Base-by-base conservation (phyloP, 2,888 invertebrate genomes). In the Byasa hedistus region DNA sequence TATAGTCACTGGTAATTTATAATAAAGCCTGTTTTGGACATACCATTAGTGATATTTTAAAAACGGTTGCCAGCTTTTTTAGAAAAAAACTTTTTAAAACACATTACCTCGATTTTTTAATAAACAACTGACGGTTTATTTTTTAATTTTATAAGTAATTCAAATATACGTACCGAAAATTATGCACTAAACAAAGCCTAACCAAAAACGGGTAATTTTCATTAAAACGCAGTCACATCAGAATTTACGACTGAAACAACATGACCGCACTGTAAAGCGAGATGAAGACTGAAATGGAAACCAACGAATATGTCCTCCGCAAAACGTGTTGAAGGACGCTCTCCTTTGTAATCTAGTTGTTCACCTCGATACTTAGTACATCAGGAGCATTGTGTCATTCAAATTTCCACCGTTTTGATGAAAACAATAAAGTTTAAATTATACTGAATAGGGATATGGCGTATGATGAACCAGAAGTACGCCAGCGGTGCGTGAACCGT, bases 401-500 rank as follows among this genome's bases (percentile, higher is more conserved):
- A 64, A 73, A 65, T 22, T 69, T 66, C 32, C 65, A 66, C 54
- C 65, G 1, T 75, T 39, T 52, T 19, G n/a, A 19, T 8, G 5
- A 24, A 39, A 68, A 19, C 17, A 21, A 75, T 79, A 85, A 74
- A 75, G 81, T 71, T 72, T 65, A 72, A 73, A 78, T 72, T 85
- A 70, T 71, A 70, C 64, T 70, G 67, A 64, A 69, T 3, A 65
- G 60, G 21, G 66, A 61, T 70, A 70, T 77, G 79, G 79, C 78
- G 80, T 79, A 84, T 81, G 81, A 83, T 78, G 81, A 81, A 78
- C 80, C 83, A 83, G 82, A 79, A 81, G 80, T 72, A 75, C 75
- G 74, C 80, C 88, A 88, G 76, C 86, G 75, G 84, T 86, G 89
- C 91, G 77, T 91, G 79, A 91, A 90, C 85, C 89, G 85, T 89